Conservation (phyloP, 2,797 vertebrate genomes). For the Coilia nasus region DNA sequence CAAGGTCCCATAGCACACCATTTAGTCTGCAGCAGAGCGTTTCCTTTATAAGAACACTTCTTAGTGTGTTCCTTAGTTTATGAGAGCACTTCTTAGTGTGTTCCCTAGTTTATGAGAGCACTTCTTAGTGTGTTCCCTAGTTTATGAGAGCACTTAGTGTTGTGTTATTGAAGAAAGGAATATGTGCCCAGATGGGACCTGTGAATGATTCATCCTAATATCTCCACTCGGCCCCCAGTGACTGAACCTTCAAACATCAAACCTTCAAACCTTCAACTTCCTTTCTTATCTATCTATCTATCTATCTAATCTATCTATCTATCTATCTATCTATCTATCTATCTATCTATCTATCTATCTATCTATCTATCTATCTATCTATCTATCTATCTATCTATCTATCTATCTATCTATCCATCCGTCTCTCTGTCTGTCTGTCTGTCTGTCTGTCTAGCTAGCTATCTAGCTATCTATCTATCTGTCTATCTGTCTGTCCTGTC, state of each 20-base stretch:
- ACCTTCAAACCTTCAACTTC: too few species aligned
- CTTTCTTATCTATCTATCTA: too few species aligned
- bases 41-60: background rate
- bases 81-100: too few species aligned
- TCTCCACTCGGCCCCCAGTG: too few species aligned
- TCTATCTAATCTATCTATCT: background rate
- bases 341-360: background rate
- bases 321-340: background rate
- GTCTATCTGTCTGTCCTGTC: background rate
- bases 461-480: conserved; percentile 14
- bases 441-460: background rate
- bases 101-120: too few species aligned
- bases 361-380: conserved; percentile 18
- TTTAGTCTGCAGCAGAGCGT: background rate
- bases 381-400: conserved; percentile 17
- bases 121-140: too few species aligned
- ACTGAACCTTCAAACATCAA: too few species aligned
- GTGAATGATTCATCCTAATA: background rate
- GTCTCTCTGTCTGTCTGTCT: background rate
- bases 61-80: too few species aligned
- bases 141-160: too few species aligned
- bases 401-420: background rate
- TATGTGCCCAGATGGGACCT: background rate
- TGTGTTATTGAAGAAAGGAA: background rate
- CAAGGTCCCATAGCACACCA: background rate